Evolutionary conservation across 37 sponge, comb jelly and placozoan genomes (phyloP).

Genomic region (Axinella damicornis): DNA sequence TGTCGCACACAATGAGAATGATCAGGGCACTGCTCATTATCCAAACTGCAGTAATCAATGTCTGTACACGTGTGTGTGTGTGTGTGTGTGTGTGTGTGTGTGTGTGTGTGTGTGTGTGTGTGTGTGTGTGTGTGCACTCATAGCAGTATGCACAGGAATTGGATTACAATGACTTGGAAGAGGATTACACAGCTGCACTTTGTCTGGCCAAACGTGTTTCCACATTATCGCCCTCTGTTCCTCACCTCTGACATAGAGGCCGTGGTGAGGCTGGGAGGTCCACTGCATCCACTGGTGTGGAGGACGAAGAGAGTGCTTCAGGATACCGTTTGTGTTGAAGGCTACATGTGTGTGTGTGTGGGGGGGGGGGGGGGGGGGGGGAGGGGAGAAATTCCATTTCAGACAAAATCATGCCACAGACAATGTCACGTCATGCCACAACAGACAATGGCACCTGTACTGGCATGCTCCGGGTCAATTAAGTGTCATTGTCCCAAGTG

Average conservation of each 20-base stretch:
- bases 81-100: slow-evolving; percentile 6
- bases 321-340: slow-evolving; percentile 71
- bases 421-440: no score
- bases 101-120: not conserved
- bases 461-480: no score
- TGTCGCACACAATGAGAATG: slow-evolving; percentile 56
- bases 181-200: no score
- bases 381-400: not conserved
- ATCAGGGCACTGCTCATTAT: slow-evolving; percentile 52
- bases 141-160: no score
- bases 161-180: no score
- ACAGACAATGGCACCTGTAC: no score
- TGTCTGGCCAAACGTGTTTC: no score
- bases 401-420: no score
- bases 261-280: slow-evolving; percentile 29
- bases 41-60: slow-evolving; percentile 69
- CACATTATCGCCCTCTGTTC: not conserved
- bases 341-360: slow-evolving; percentile 11
- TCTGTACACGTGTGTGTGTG: slow-evolving; percentile 36
- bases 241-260: slow-evolving; percentile 69
- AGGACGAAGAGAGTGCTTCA: slow-evolving; percentile 56
- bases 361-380: not conserved
- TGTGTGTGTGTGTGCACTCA: no score
- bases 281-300: slow-evolving; percentile 40
- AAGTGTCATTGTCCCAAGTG: no score